Evolutionary conservation across 2,797 vertebrate species (phyloP).

Genomic region (Protonibea diacanthus): DNA sequence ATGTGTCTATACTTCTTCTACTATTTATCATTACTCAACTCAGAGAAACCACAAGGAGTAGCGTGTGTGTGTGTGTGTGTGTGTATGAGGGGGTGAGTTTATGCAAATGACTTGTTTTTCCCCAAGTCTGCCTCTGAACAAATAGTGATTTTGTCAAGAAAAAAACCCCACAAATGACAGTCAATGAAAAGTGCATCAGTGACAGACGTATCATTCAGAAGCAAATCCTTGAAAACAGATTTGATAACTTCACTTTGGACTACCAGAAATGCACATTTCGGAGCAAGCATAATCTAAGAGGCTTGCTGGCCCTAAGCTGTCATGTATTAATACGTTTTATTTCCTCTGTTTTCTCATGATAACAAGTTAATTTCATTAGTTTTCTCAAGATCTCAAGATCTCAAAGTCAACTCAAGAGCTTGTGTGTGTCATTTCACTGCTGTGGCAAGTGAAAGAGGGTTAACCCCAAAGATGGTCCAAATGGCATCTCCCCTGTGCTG

Average conservation of each 20-base stretch:
- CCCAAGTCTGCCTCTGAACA: slow-evolving; percentile 46
- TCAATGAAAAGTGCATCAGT: slow-evolving; percentile 62
- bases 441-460: too few species aligned
- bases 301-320: slow-evolving; percentile 26
- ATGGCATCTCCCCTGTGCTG: too few species aligned
- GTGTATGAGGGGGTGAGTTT: slow-evolving; percentile 3
- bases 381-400: too few species aligned
- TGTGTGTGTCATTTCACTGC: too few species aligned
- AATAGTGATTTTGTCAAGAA: slow-evolving; percentile 52
- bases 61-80: not conserved
- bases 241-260: slow-evolving; percentile 62
- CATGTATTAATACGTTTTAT: too few species aligned
- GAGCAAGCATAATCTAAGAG: slow-evolving; percentile 53
- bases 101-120: slow-evolving; percentile 63
- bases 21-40: slow-evolving; percentile 23
- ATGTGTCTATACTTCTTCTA: slow-evolving; percentile 15
- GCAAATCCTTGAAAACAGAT: slow-evolving; percentile 68
- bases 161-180: slow-evolving; percentile 43
- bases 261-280: slow-evolving; percentile 58
- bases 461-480: too few species aligned
- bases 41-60: slow-evolving; percentile 20
- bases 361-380: too few species aligned
- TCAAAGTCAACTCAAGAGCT: too few species aligned
- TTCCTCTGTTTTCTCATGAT: too few species aligned
- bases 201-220: slow-evolving; percentile 60